These are phyloP conservation scores for Emydocephalus ijimae DNA, from an alignment of 2,113 vertebrate genomes.

Conservation along the genomic window DNA sequence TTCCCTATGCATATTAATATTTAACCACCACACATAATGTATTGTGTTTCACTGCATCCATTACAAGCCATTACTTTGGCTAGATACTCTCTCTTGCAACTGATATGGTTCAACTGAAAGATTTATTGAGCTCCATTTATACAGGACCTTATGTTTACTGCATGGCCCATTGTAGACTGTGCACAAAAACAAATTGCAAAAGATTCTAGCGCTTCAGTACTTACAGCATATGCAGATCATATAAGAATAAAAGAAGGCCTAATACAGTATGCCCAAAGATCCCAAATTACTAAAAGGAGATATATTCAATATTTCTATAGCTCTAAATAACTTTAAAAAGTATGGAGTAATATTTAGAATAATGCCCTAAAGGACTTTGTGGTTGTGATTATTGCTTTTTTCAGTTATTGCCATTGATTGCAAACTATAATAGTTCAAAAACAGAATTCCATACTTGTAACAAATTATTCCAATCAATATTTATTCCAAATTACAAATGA, in stretches of 20 bases:
- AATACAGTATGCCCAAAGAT: not conserved
- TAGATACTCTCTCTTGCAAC: constrained; percentile 16
- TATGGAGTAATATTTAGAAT: not conserved
- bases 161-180: not conserved
- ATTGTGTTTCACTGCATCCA: constrained; percentile 39
- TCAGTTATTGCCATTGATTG: not conserved
- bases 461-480: not conserved
- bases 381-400: not conserved
- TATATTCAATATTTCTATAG: not conserved
- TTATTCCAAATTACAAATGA: not conserved
- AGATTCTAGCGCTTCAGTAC: not conserved
- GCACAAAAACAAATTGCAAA: constrained; percentile 7
- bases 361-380: not conserved
- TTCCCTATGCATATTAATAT: constrained; percentile 51
- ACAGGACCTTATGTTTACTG: not conserved
- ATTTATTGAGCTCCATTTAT: constrained; percentile 11
- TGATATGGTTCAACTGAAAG: constrained; percentile 12
- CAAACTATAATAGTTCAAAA: not conserved
- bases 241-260: not conserved
- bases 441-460: not conserved
- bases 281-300: not conserved
- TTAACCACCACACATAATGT: constrained; percentile 50
- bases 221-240: not conserved
- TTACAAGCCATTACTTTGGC: constrained; percentile 32
- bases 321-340: not conserved